These are phyloP conservation scores for Sthenelais limicola DNA, from an alignment of 2,888 invertebrate genomes.

Conservation along the genomic window DNA sequence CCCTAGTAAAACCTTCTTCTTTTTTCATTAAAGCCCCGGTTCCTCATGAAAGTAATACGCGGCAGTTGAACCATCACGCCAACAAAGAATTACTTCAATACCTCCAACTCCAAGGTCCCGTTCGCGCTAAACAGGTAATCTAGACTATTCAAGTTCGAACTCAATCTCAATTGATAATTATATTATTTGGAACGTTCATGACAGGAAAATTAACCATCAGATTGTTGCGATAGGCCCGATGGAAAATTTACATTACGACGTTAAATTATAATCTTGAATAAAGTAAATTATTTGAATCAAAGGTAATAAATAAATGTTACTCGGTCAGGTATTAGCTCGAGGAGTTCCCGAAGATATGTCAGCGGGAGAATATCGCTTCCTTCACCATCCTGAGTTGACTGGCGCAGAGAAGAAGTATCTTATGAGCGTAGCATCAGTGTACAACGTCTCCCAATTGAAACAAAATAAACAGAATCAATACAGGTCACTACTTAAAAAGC, in stretches of 20 bases:
- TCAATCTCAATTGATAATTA: too few species aligned
- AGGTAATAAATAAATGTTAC: too few species aligned
- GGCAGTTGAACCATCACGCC: too few species aligned
- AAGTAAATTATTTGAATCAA: too few species aligned
- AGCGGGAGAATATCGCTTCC: background rate
- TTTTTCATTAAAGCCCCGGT: too few species aligned
- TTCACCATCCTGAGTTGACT: conserved; percentile 16
- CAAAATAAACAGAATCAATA: conserved; percentile 37
- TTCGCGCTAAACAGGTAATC: conserved; percentile 5
- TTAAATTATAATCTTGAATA: too few species aligned
- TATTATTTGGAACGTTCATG: too few species aligned
- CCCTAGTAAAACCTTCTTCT: too few species aligned
- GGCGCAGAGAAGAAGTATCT: conserved; percentile 23
- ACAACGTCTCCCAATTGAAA: conserved; percentile 30
- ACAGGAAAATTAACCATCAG: too few species aligned
- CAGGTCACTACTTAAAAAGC: conserved; percentile 19
- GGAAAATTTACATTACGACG: too few species aligned
- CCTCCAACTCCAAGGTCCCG: conserved; percentile 2
- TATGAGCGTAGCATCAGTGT: conserved; percentile 22
- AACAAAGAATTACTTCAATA: background rate
- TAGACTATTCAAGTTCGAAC: background rate
- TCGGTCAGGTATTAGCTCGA: conserved; percentile 16
- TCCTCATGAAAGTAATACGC: too few species aligned
- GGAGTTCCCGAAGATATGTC: background rate
- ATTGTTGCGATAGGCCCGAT: too few species aligned